These are phyloP conservation scores for Limonius californicus DNA, from an alignment of 1,140 invertebrate genomes.

Conservation along the genomic window DNA sequence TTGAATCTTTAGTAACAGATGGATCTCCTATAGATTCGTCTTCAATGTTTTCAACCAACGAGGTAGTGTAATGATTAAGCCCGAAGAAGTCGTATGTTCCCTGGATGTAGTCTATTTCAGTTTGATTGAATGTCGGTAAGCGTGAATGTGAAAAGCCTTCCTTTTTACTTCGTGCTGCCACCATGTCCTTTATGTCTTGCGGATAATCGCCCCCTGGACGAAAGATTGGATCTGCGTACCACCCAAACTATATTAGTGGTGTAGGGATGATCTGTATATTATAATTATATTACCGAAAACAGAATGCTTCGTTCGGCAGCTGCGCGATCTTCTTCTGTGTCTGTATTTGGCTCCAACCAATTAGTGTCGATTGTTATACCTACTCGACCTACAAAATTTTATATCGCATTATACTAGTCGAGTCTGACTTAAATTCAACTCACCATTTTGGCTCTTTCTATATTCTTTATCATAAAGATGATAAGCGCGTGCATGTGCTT, in stretches of 20 bases:
- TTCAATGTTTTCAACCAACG: background rate
- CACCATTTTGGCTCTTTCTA: conserved; percentile 54
- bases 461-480: conserved; percentile 57
- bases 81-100: conserved; percentile 54
- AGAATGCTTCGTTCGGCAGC: background rate
- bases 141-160: conserved; percentile 54
- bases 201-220: conserved; percentile 59
- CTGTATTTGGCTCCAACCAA: background rate
- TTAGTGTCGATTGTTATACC: background rate
- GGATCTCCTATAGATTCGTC: background rate
- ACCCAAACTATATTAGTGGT: conserved; percentile 56
- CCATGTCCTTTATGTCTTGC: conserved; percentile 49
- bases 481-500: conserved; percentile 60
- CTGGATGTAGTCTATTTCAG: conserved; percentile 42
- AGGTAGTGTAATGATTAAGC: conserved; percentile 52
- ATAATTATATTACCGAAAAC: background rate
- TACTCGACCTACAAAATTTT: background rate
- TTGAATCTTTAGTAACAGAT: background rate
- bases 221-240: conserved; percentile 61
- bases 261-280: no score
- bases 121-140: conserved; percentile 56
- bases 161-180: conserved; percentile 52
- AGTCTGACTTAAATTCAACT: conserved; percentile 9
- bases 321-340: background rate
- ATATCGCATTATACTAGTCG: background rate